phyloP scores from a whole-genome alignment of 2,797 vertebrate species.

The Aphelocoma californica region DNA sequence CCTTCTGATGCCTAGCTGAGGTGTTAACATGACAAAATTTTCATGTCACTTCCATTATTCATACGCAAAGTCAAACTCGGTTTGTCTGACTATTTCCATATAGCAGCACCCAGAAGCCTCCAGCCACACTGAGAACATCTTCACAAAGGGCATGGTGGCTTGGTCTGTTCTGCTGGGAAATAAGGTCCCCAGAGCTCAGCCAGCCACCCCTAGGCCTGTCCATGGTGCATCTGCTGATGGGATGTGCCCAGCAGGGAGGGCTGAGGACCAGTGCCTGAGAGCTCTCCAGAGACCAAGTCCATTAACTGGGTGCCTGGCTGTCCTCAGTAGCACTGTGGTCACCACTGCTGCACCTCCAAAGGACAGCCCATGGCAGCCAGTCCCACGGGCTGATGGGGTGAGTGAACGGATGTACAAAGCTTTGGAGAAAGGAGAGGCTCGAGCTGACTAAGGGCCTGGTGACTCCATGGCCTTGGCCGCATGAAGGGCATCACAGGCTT shows the following conservation, averaged over 20 bases:
- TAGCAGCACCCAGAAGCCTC: not conserved
- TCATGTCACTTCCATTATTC: not conserved
- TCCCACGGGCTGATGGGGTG: rapidly evolving
- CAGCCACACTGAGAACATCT: not conserved
- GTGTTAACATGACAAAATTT: not conserved
- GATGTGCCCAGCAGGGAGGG: not conserved
- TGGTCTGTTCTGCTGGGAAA: not conserved
- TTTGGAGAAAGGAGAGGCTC: not conserved
- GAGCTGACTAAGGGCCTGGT: not conserved
- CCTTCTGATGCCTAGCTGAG: not conserved
- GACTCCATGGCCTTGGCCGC: not conserved
- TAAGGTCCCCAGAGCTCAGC: not conserved
- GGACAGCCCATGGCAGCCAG: not conserved
- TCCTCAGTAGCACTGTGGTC: not conserved
- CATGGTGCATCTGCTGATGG: not conserved
- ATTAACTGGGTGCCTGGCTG: rapidly evolving
- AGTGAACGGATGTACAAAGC: not conserved
- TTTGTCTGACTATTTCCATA: not conserved
- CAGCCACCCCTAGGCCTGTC: not conserved
- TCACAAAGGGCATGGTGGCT: rapidly evolving
- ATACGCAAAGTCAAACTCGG: not conserved
- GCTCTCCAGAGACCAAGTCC: not conserved
- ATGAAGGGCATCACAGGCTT: not conserved
- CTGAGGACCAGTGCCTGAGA: not conserved
- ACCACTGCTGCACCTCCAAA: not conserved